Evolutionary conservation across 2,797 vertebrate species (phyloP).

Genomic region (Dicrostonyx torquatus): DNA sequence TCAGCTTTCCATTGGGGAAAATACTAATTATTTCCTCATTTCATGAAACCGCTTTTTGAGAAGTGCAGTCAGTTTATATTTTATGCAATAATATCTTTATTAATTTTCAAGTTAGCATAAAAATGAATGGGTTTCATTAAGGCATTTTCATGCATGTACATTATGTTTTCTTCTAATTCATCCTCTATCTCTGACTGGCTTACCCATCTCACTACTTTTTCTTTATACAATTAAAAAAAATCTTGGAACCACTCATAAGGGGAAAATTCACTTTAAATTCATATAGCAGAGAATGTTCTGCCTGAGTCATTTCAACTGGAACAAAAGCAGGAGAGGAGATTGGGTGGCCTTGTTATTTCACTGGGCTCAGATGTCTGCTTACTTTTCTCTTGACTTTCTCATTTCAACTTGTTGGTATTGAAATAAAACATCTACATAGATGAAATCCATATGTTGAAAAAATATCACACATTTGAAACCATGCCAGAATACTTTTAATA

Average conservation of each 20-base stretch:
- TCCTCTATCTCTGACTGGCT: not conserved
- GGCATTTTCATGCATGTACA: not conserved
- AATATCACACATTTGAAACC: not conserved
- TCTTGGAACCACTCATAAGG: not conserved
- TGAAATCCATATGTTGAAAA: constrained; percentile 21
- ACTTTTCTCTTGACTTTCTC: constrained; percentile 12
- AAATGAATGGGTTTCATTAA: not conserved
- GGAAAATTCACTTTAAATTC: constrained; percentile 30
- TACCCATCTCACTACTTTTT: not conserved
- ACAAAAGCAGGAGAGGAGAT: not conserved
- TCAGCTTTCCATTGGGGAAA: constrained; percentile 13
- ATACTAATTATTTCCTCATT: not conserved
- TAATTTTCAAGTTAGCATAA: not conserved
- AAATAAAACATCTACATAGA: not conserved
- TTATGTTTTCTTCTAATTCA: not conserved
- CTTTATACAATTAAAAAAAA: not conserved
- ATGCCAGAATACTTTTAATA: not conserved
- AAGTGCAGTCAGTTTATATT: constrained; percentile 8
- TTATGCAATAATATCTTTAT: constrained; percentile 5
- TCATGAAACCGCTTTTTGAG: not conserved
- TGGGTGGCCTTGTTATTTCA: not conserved
- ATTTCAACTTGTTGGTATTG: constrained; percentile 14
- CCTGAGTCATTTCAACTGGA: not conserved
- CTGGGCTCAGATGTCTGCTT: not conserved
- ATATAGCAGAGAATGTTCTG: not conserved